These are phyloP conservation scores for Phasianus colchicus DNA, from an alignment of 2,113 vertebrate species.

Conservation along the genomic window DNA sequence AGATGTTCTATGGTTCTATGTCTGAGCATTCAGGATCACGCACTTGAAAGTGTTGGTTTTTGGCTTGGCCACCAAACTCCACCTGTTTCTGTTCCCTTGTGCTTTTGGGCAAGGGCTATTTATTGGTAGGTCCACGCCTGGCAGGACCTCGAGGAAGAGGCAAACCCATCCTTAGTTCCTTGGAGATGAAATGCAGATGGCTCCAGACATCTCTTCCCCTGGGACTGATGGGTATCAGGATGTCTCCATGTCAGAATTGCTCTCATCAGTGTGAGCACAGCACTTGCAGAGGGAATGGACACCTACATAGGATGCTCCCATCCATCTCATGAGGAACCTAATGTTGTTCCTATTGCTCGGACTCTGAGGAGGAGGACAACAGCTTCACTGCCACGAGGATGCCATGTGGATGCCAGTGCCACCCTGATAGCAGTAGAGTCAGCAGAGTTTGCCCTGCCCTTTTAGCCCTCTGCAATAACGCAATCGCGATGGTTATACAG, in stretches of 20 bases:
- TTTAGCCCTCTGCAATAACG: background rate
- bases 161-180: rapidly evolving
- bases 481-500: background rate
- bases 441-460: background rate
- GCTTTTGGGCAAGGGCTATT: background rate
- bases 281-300: background rate
- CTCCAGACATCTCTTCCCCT: background rate
- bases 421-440: background rate
- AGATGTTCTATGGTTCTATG: background rate
- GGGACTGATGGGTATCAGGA: background rate
- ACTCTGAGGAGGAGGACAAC: background rate
- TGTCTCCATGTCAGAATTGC: background rate
- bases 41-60: background rate
- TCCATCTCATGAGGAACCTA: rapidly evolving
- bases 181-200: background rate
- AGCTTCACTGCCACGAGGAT: background rate
- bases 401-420: background rate
- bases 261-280: background rate
- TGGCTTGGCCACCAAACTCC: background rate
- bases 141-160: background rate
- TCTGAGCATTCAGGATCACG: background rate
- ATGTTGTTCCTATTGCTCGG: rapidly evolving
- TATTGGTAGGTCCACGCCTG: background rate
- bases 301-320: background rate
- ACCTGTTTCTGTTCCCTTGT: background rate